These are phyloP conservation scores for Anarhynchus alexandrinus DNA, from an alignment of 2,113 vertebrate species.

Conservation along the genomic window DNA sequence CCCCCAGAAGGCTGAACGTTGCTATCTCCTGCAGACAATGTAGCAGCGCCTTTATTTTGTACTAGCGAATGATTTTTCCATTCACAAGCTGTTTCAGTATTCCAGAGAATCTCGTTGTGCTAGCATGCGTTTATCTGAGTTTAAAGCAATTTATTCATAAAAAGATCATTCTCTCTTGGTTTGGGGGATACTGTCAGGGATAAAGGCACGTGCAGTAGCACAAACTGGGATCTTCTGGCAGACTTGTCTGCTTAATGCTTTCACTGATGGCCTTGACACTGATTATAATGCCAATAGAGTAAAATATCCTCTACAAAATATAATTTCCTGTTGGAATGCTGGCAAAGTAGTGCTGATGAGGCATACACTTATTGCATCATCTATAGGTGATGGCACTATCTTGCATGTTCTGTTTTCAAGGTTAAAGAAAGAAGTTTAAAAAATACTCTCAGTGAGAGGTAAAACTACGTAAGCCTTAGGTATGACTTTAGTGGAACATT, in stretches of 20 bases:
- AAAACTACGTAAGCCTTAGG: neutral
- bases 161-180: neutral
- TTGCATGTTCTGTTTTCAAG: neutral
- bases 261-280: neutral
- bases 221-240: neutral
- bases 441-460: neutral
- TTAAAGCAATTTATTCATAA: neutral
- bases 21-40: constrained; percentile 34
- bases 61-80: neutral
- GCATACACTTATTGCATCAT: neutral
- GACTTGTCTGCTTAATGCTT: neutral
- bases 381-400: neutral
- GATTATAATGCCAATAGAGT: neutral
- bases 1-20: neutral
- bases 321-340: neutral
- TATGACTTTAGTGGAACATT: neutral
- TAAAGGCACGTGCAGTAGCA: neutral
- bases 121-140: neutral
- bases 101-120: neutral
- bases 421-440: neutral
- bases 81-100: constrained; percentile 15
- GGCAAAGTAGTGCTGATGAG: neutral
- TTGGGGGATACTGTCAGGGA: neutral
- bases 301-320: neutral
- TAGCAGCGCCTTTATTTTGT: constrained; percentile 27